Evolutionary conservation across 2,113 vertebrate species (phyloP), one percentile per base, ranked within the genome.

Genomic region (Cryptotis parvus): DNA sequence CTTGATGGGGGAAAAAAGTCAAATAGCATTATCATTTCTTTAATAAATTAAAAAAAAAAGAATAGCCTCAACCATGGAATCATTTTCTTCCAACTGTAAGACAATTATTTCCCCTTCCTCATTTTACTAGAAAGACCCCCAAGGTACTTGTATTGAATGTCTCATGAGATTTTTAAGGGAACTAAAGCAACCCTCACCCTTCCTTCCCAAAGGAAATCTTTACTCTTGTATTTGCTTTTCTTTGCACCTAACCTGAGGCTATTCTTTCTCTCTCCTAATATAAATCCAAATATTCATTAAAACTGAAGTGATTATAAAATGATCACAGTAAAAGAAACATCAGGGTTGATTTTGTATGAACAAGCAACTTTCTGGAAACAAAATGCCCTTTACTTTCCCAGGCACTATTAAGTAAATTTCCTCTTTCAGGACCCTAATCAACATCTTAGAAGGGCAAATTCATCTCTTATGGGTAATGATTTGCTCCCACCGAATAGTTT

Each of bases 401-500:
- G 91, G 80, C 93, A 86, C 91, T 95, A 90, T 87, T 91, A 96
- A 94, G 88, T 90, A 95, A 83, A 88, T 93, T 92, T 94, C 91
- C 72, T 84, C 55, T 43, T 75, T 89, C 63, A 77, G 72, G 80
- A 65, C 39, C 90, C 80, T 91, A 87, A 94, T 92, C 91, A 90
- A 87, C 87, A 87, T 86, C 88, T 76, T 92, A 83, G 84, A 96
- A 95, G 76, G 89, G 80, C 86, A 94, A 93, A 96, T 95, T 77
- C 94, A 91, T 91, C 95, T 96, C 88, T 72, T 49, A 86, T 92
- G 76, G 35, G 76, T 95, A 94, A 96, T 93, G 79, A 95, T 95
- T 94, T 95, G 92, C 94, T 96, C 92, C 92, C 89, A 95, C 91
- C 4, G 1, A 95, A 95, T 89, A 93, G 92, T 96, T 94, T 94